A percentile compares a stretch with the other conserved stretches of the same genome.
phyloP scores from a whole-genome alignment of 2,888 invertebrate genomes.

The Pollenia labialis region DNA sequence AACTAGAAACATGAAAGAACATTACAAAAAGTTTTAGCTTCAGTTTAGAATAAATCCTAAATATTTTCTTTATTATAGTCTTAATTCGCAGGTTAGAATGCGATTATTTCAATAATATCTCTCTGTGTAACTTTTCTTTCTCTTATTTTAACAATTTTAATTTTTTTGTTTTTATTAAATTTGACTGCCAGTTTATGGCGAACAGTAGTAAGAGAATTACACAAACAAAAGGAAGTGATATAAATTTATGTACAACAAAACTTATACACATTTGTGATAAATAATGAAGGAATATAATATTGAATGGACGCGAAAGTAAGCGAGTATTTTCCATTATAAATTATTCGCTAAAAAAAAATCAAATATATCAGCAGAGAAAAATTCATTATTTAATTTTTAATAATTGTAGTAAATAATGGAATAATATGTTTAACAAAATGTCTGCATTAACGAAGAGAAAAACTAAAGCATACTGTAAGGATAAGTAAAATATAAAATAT shows the following conservation, averaged over 20 bases:
- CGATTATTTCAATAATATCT: too few relatives aligned
- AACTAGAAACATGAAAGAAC: too few relatives aligned
- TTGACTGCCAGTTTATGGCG: conserved; percentile 48
- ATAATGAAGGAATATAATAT: conserved; percentile 61
- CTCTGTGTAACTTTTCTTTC: background rate
- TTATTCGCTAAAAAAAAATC: conserved; percentile 24
- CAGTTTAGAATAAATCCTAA: too few relatives aligned
- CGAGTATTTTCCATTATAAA: conserved; percentile 44
- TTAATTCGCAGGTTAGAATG: too few relatives aligned
- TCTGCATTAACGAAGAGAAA: background rate
- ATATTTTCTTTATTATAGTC: too few relatives aligned
- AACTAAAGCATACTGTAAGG: conserved; percentile 38
- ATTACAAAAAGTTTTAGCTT: too few relatives aligned
- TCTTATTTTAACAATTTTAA: conserved; percentile 15
- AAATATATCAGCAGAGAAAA: conserved; percentile 28
- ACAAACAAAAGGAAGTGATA: conserved; percentile 1
- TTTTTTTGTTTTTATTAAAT: conserved; percentile 52
- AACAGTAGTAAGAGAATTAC: conserved; percentile 10
- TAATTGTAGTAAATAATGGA: conserved; percentile 62
- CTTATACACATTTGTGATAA: conserved; percentile 51
- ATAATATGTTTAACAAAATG: conserved; percentile 53
- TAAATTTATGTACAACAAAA: conserved; percentile 29
- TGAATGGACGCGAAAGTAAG: conserved; percentile 34
- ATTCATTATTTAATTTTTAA: conserved; percentile 59
- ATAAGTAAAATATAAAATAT: background rate